Evolutionary conservation across 1,140 invertebrate genomes (phyloP).

Genomic region (Dolichoris vasculosae): DNA sequence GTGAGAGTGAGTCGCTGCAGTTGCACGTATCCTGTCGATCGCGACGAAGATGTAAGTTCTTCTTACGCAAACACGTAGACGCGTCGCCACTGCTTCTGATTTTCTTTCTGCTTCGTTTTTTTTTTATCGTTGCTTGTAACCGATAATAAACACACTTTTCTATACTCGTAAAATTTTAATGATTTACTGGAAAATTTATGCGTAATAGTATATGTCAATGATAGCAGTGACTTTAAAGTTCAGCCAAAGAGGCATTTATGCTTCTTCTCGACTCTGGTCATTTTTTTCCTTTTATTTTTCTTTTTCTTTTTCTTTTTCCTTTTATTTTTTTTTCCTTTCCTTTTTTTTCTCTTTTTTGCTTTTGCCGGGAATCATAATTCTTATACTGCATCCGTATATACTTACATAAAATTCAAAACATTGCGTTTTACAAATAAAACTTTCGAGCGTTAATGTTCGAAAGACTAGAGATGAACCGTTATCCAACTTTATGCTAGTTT

Average conservation of each 20-base stretch:
- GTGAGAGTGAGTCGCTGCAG: not conserved
- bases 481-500: not conserved
- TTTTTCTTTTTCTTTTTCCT: not conserved
- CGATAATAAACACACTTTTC: constrained; percentile 40
- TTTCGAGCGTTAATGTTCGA: not conserved
- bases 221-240: not conserved
- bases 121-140: not conserved
- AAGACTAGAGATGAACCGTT: not conserved
- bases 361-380: constrained; percentile 4
- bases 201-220: constrained; percentile 9
- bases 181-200: constrained; percentile 35
- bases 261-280: not conserved
- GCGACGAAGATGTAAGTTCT: not conserved
- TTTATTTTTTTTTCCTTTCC: not conserved
- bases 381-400: not conserved
- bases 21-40: constrained; percentile 19
- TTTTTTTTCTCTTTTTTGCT: not conserved
- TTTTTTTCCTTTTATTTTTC: not conserved
- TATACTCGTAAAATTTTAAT: constrained; percentile 29
- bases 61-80: constrained; percentile 29
- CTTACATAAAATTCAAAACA: constrained; percentile 1
- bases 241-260: not conserved
- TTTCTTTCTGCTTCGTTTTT: not conserved
- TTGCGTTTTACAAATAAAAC: not conserved
- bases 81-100: not conserved